Evolutionary conservation across 2,888 invertebrate species (phyloP).

Genomic region (Neria commutata): DNA sequence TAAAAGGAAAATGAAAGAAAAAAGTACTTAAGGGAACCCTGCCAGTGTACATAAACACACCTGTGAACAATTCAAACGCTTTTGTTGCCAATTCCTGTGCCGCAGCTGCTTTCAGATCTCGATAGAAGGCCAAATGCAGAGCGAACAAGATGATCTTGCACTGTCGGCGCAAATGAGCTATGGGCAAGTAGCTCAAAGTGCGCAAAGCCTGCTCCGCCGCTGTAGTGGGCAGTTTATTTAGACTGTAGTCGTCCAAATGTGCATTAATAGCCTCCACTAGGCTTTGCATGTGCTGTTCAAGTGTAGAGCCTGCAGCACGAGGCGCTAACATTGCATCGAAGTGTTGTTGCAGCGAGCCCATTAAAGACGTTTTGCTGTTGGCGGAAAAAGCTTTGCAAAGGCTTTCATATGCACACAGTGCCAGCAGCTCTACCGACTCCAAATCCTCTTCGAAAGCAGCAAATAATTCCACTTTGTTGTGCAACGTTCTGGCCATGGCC

Average conservation of each 20-base stretch:
- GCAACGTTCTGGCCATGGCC: conserved; percentile 26
- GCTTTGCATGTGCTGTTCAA: conserved; percentile 27
- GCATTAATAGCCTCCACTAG: conserved; percentile 23
- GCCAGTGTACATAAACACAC: conserved; percentile 30
- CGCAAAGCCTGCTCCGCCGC: conserved; percentile 33
- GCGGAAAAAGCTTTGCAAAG: conserved; percentile 29
- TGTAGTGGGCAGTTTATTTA: conserved; percentile 35
- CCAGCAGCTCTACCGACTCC: conserved; percentile 47
- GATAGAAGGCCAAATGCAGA: conserved; percentile 46
- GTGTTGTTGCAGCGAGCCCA: conserved; percentile 31
- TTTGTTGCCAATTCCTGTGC: conserved; percentile 30
- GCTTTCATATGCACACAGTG: conserved; percentile 40
- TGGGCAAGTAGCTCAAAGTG: conserved; percentile 43
- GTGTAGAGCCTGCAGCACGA: neutral
- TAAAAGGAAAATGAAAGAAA: neutral
- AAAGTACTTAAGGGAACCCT: neutral
- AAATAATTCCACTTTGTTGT: neutral
- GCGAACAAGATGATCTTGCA: conserved; percentile 48
- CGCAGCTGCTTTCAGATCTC: conserved; percentile 43
- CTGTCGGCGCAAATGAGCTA: conserved; percentile 41
- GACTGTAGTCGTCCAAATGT: conserved; percentile 19
- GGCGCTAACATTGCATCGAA: conserved; percentile 29
- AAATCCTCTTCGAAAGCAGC: conserved; percentile 34
- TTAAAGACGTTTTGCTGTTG: conserved; percentile 36
- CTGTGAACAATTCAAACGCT: conserved; percentile 37